Base-by-base conservation (phyloP, 2,888 invertebrate species). In the Phania funesta region DNA sequence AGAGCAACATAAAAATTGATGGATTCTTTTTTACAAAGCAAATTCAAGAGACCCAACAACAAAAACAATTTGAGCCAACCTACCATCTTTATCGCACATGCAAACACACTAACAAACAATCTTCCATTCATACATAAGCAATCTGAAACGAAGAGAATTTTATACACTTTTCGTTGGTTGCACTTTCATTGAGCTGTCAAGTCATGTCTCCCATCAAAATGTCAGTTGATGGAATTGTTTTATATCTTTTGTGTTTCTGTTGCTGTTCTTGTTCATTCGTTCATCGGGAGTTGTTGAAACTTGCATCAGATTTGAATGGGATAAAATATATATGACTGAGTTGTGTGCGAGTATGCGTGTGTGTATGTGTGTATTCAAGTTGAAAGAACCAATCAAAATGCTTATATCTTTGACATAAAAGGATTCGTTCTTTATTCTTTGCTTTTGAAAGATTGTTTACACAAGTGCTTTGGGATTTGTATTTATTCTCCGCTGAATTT, bases 111-210 rank as follows among this genome's bases (percentile, higher is more conserved):
- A 62, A 50, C 58, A 24, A 35, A 70, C 29, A 22, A 46, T 38
- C 24, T 8, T 8, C 13, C 44, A 18, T 18, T 18, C 11, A 35
- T 18, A 18, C 7, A 35, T 1, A 54, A 32, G 26, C 44, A 46
- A 73, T 29, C 56, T 26, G 29, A 62, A 67, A 56, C 24, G 32
- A 64, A 8, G 9, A 48, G 58, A 24, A 56, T 58, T 20, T 35
- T 35, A 48, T 18, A 20, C n/a, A n/a, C 16, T 5, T 52, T 18
- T 26, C 50, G 67, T 58, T 54, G 64, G 56, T 88, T 86, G 88
- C 74, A 82, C 64, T 70, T 78, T 78, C 89, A 88, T 88, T 89
- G 89, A 88, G 88, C 88, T 88, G 88, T 84, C 84, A 84, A 75
- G 82, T 71, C 76, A 77, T 75, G 80, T 80, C 73, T 80, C 78